Percentiles rank a stretch among this genome's conserved stretches.
Conservation (phyloP, 2,113 vertebrate genomes). For the Callaeas wilsoni region DNA sequence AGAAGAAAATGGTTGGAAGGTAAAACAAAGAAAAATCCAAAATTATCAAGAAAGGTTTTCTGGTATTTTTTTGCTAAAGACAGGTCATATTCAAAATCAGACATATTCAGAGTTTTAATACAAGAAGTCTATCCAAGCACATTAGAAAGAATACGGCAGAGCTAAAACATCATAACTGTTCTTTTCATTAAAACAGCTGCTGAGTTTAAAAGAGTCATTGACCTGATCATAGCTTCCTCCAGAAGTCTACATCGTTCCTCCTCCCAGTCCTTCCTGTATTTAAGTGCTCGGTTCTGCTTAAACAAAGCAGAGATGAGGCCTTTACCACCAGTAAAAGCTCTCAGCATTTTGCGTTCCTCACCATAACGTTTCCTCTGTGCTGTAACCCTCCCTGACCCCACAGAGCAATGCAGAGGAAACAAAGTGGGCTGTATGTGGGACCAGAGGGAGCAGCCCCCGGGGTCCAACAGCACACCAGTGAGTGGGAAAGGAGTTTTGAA, state of each 20-base stretch:
- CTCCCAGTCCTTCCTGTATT: not conserved
- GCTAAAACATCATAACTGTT: not conserved
- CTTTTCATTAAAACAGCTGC: not conserved
- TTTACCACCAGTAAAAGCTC: not conserved
- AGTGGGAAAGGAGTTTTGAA: not conserved
- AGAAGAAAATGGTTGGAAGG: not conserved
- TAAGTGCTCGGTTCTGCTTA: not conserved
- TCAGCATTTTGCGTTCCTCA: not conserved
- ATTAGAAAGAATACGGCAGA: not conserved
- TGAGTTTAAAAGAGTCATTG: not conserved
- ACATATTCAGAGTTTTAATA: not conserved
- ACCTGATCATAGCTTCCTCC: not conserved
- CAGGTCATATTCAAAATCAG: not conserved
- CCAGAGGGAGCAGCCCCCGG: not conserved
- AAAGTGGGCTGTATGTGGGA: accelerated
- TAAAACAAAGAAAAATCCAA: not conserved
- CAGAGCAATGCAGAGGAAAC: not conserved
- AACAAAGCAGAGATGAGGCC: not conserved
- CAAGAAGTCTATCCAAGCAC: not conserved
- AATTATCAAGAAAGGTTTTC: not conserved
- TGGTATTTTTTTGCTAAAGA: not conserved
- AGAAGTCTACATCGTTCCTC: not conserved
- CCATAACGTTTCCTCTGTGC: not conserved
- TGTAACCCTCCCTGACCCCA: not conserved
- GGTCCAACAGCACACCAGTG: not conserved